Percentiles rank a stretch among this genome's conserved stretches.
Evolutionary conservation across 2,888 invertebrate genomes (phyloP).

Genomic region (Microdon myrmicae): DNA sequence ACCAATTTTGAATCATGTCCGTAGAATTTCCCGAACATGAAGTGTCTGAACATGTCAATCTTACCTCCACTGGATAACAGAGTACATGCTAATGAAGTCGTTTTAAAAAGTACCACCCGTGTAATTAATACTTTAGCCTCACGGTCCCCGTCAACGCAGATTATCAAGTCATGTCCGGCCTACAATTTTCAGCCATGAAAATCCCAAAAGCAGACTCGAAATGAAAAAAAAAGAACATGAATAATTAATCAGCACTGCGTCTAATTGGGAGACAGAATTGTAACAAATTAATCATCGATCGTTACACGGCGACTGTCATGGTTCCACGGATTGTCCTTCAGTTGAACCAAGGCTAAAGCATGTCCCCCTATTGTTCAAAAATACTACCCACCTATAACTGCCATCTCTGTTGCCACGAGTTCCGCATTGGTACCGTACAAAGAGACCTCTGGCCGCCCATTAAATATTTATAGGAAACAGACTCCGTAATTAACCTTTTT

Average conservation of each 20-base stretch:
- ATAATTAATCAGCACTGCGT: slow-evolving; percentile 37
- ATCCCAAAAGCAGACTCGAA: too few species aligned
- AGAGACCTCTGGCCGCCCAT: not conserved
- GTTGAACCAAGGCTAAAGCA: too few species aligned
- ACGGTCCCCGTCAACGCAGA: slow-evolving; percentile 28
- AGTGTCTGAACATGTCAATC: slow-evolving; percentile 7
- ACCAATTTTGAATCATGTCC: slow-evolving; percentile 28
- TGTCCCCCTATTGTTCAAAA: too few species aligned
- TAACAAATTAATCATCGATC: slow-evolving; percentile 43
- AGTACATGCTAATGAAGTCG: slow-evolving; percentile 44
- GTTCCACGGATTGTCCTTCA: slow-evolving; percentile 7
- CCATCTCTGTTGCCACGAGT: too few species aligned
- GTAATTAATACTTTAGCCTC: slow-evolving; percentile 45
- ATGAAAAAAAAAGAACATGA: slow-evolving; percentile 18
- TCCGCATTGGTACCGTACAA: too few species aligned
- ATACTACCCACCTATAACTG: too few species aligned
- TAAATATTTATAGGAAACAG: slow-evolving; percentile 35
- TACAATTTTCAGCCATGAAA: slow-evolving; percentile 23
- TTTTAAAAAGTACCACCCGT: slow-evolving; percentile 41
- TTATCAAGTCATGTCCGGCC: slow-evolving; percentile 39
- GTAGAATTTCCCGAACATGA: slow-evolving; percentile 7
- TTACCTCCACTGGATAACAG: slow-evolving; percentile 4
- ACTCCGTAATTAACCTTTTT: slow-evolving; percentile 29
- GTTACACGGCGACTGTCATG: slow-evolving; percentile 14
- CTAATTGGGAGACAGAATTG: slow-evolving; percentile 45